These are phyloP conservation scores for Tetrapedia diversipes DNA, from an alignment of 2,888 invertebrate species.

Conservation along the genomic window DNA sequence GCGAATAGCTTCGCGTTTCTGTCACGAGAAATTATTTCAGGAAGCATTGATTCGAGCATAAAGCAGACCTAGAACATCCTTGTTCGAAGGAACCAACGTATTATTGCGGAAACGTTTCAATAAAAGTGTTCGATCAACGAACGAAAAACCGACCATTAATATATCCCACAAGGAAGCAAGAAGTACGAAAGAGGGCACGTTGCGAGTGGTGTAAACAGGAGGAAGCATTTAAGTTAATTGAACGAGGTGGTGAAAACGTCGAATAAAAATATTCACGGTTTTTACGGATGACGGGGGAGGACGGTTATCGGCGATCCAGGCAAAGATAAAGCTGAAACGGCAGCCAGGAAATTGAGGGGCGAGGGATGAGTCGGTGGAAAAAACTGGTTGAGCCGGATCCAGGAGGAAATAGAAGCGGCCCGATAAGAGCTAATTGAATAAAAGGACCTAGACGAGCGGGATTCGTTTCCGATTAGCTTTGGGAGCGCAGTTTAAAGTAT, in stretches of 20 bases:
- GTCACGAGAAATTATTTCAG: too few species aligned
- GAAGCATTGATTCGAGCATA: too few species aligned
- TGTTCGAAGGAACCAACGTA: too few species aligned
- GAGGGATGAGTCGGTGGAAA: not conserved
- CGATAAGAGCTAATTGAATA: constrained; percentile 36
- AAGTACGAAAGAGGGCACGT: not conserved
- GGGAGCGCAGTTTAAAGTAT: not conserved
- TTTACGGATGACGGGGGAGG: constrained; percentile 18
- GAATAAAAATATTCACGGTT: not conserved
- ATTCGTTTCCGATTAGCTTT: constrained; percentile 10
- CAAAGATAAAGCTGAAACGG: not conserved
- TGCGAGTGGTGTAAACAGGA: constrained; percentile 13
- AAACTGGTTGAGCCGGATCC: constrained; percentile 24
- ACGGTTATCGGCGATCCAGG: not conserved
- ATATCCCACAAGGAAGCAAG: constrained; percentile 34
- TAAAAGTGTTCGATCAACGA: too few species aligned
- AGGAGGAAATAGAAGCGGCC: constrained; percentile 18
- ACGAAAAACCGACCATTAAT: not conserved
- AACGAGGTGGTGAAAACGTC: constrained; percentile 24
- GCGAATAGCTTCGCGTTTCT: too few species aligned
- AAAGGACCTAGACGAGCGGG: constrained; percentile 4
- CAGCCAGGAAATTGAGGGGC: constrained; percentile 44
- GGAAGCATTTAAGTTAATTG: constrained; percentile 45
- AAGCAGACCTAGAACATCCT: too few species aligned
- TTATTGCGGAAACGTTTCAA: too few species aligned